These are phyloP conservation scores for Fregetta grallaria DNA, from an alignment of 2,113 vertebrate genomes.

Conservation along the genomic window DNA sequence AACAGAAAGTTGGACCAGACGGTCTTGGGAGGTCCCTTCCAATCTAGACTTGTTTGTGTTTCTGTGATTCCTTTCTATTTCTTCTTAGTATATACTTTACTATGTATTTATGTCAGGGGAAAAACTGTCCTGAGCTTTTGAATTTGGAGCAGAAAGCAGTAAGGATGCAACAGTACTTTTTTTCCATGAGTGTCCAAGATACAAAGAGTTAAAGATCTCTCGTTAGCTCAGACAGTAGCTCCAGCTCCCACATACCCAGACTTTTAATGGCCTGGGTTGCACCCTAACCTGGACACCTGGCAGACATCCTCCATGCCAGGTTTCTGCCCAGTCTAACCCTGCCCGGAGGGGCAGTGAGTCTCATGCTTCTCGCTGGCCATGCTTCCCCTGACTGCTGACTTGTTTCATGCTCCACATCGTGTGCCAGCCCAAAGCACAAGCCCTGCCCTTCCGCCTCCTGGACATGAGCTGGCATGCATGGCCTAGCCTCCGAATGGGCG, in stretches of 20 bases:
- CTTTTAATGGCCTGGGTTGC: neutral
- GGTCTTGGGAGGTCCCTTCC: neutral
- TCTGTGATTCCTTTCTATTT: neutral
- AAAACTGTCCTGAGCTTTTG: neutral
- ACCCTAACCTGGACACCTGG: conserved; percentile 53
- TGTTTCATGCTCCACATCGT: neutral
- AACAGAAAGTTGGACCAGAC: neutral
- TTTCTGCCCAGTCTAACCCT: conserved; percentile 33
- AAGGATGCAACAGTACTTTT: neutral
- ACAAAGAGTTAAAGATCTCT: conserved; percentile 7
- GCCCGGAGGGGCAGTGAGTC: conserved; percentile 37
- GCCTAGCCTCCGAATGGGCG: neutral
- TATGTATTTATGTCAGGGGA: neutral
- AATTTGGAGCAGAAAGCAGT: neutral
- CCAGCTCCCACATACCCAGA: conserved; percentile 2
- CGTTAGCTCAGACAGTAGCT: neutral
- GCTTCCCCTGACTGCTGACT: neutral
- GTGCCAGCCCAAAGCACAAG: neutral
- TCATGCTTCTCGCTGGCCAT: neutral
- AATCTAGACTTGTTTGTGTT: neutral
- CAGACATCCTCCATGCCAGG: conserved; percentile 29
- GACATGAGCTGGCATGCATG: neutral
- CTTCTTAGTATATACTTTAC: neutral
- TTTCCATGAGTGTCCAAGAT: neutral
- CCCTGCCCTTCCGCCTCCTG: neutral